Base-by-base conservation (phyloP, 2,888 invertebrate species). In the Dexiosoma caninum region DNA sequence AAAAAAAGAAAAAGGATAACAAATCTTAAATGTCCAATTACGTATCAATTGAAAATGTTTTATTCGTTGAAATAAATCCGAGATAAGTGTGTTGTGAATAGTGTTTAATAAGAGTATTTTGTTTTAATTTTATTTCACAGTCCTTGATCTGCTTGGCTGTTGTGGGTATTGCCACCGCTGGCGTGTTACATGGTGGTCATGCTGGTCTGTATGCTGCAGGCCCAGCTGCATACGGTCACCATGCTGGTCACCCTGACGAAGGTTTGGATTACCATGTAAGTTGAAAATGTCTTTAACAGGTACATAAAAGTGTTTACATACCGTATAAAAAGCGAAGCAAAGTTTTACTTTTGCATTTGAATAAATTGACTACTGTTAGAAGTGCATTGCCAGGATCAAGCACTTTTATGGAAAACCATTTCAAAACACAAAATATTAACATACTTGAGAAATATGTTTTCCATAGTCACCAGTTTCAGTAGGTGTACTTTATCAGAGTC, bases 251-350 rank as follows among this genome's bases (percentile, higher is more conserved):
- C 27, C 87, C 80, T n/a, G 88, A 88, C 67, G 88, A 88, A 82
- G 87, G 88, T 83, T 85, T 90, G 77, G 90, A 90, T 79, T 90
- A 90, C 64, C 88, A 90, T 84, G 90, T 90, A 86, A 90, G 90
- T 88, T n/a, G n/a, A n/a, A n/a, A n/a, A n/a, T n/a, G n/a, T n/a
- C n/a, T n/a, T n/a, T n/a, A n/a, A n/a, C n/a, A n/a, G n/a, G n/a
- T n/a, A n/a, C n/a, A n/a, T n/a, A n/a, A n/a, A n/a, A n/a, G n/a
- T n/a, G n/a, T n/a, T n/a, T n/a, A n/a, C n/a, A n/a, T n/a, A n/a
- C n/a, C n/a, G n/a, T n/a, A n/a, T n/a, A n/a, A n/a, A n/a, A n/a
- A n/a, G n/a, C n/a, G n/a, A n/a, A n/a, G n/a, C n/a, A n/a, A n/a
- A n/a, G n/a, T n/a, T n/a, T n/a, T n/a, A n/a, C n/a, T n/a, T n/a